These are phyloP conservation scores for Crocodylus rhombifer DNA, from an alignment of 2,797 vertebrate genomes.

Conservation along the genomic window DNA sequence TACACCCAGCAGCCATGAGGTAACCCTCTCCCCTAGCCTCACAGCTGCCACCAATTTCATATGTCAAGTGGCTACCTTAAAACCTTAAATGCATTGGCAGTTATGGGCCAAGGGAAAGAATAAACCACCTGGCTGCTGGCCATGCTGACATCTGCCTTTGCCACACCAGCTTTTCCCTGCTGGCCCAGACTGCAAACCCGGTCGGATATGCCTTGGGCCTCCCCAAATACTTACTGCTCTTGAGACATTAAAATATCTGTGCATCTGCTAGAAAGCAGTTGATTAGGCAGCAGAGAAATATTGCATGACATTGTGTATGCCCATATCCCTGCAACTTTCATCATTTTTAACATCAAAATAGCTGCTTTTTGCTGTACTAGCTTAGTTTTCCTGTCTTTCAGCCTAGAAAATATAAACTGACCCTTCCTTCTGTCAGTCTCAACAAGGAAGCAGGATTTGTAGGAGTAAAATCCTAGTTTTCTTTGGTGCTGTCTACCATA, in stretches of 20 bases:
- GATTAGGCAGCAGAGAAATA: not conserved
- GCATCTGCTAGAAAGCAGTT: not conserved
- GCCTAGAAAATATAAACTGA: not conserved
- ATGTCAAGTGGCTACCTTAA: too few relatives aligned
- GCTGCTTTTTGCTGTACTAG: not conserved
- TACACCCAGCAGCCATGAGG: too few relatives aligned
- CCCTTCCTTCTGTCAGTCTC: accelerated
- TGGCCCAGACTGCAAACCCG: not conserved
- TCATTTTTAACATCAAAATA: not conserved
- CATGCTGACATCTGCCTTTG: too few relatives aligned
- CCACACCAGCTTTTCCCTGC: not conserved
- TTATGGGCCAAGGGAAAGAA: too few relatives aligned
- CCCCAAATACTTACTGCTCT: not conserved
- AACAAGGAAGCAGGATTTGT: not conserved
- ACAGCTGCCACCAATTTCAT: too few relatives aligned
- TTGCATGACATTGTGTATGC: not conserved
- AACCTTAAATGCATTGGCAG: too few relatives aligned
- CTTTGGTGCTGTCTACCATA: not conserved
- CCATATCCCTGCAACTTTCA: not conserved
- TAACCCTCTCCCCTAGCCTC: too few relatives aligned
- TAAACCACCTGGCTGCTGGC: too few relatives aligned
- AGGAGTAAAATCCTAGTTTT: not conserved
- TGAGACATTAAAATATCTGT: not conserved
- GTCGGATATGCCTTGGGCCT: not conserved
- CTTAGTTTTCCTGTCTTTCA: not conserved